Base-by-base conservation (phyloP, 2,888 invertebrate genomes). In the Ctena decussata region DNA sequence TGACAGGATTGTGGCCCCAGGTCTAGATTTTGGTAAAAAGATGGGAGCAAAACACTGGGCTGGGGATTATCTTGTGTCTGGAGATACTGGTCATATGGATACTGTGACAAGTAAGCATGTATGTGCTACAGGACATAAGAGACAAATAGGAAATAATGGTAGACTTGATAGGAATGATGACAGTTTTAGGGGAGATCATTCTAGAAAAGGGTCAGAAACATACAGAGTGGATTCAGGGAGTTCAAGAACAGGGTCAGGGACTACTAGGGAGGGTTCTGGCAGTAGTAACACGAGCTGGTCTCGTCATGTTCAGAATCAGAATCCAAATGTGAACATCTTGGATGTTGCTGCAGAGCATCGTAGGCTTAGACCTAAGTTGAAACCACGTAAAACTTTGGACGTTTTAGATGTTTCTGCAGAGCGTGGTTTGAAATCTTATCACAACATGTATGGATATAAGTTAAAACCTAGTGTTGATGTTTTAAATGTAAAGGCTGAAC, bases 131-230 rank as follows among this genome's bases (percentile, higher is more conserved):
- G 49, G 77, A 32, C 85, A 85, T 69, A 88, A 88, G 69, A 72
- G 85, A 32, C 88, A 88, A 69, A 85, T 88, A 35, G 88, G 88
- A 27, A 70, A 84, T 24, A 87, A 87, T 76, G 87, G 87, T 5
- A 69, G 78, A 21, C 24, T 87, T 6, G 77, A 77, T 18, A 83
- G 82, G 44, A 57, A 37, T 1, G 82, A 18, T 53, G 15, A 6
- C 27, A 27, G 27, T 3, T 21, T 21, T 8, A 35, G 57, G 30
- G 12, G n/a, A 3, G 15, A 27, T 18, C 65, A 21, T 21, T 3
- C 18, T 65, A 27, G 65, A 15, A 65, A 30, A 65, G 11, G 8
- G 8, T 6, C 6, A 6, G 15, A 41, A 6, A 41, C 41, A 11
- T 73, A 37, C 57, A 76, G 18, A 70, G 44, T 30, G 35, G 70